Conservation (phyloP, 1,140 invertebrate species). For the Cydia pomonella region DNA sequence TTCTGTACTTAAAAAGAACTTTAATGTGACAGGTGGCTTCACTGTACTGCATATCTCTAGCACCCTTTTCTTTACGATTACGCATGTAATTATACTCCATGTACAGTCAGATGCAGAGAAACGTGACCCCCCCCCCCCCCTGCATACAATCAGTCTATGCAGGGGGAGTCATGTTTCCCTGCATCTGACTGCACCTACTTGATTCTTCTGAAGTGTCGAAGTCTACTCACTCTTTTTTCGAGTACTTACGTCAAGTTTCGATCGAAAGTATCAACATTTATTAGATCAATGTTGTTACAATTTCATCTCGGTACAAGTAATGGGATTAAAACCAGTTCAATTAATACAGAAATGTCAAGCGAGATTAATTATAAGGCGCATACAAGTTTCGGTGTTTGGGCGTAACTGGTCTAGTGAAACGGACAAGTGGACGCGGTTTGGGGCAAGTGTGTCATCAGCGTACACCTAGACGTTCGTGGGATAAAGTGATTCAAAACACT, state of each 20-base stretch:
- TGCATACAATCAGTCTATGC: too few species aligned
- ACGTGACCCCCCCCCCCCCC: too few species aligned
- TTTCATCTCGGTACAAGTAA: constrained; percentile 1
- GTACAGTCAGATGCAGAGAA: too few species aligned
- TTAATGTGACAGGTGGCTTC: too few species aligned
- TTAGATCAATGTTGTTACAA: not conserved
- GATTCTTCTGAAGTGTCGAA: too few species aligned
- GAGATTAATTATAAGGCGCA: constrained; percentile 12
- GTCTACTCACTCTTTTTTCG: not conserved
- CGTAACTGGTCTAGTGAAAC: constrained; percentile 19
- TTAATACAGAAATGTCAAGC: constrained; percentile 28
- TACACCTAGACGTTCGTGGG: not conserved
- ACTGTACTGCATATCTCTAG: too few species aligned
- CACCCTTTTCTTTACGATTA: too few species aligned
- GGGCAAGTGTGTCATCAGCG: constrained; percentile 10
- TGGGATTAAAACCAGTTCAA: constrained; percentile 22
- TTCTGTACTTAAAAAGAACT: too few species aligned
- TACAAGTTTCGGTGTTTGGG: constrained; percentile 24
- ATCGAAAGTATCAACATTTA: constrained; percentile 3
- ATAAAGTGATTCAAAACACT: not conserved
- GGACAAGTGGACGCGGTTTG: constrained; percentile 13
- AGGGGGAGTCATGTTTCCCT: too few species aligned
- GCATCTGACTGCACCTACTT: too few species aligned
- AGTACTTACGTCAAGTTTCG: not conserved
- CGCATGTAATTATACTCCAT: too few species aligned